Evolutionary conservation across 2,888 invertebrate species (phyloP), one percentile per base, ranked within the genome.

Genomic region (Fragum whitleyi): DNA sequence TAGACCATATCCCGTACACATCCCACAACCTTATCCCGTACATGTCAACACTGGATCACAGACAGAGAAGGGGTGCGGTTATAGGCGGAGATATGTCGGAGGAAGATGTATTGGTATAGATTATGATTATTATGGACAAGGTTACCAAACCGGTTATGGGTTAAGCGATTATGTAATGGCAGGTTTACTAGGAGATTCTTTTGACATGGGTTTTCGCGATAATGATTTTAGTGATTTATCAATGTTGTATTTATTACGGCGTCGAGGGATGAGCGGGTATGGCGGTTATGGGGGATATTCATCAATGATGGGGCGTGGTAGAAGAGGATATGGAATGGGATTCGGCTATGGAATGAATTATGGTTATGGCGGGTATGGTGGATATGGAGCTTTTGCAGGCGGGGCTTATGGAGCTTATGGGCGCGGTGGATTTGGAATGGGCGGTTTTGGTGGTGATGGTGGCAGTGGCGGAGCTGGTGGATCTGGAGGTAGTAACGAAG

Each of bases 1-100:
- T 3, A 36, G 68, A 53, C 83, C 83, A 26, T 83, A 83, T 28
- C 83, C 79, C 26, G 77, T 83, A 6, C 73, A 70, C 14, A 61
- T 83, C 7, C 81, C 81, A 0, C 74, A 72, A 51, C 81, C 81
- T 28, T 77, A 77, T 36, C 81, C 81, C 1, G 78, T 81, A 9
- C 51, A 21, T 14, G 73, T 51, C 21, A 16, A 21, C 29, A 62
- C 47, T 2, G 62, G 62, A 29, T 42, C 36, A 23, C 28, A 23
- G 16, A 55, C 29, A 2, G 42, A 14, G 2, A 19, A n/a, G 14
- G 61, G 59, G 11, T 55, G 72, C 26, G 72, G 72, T 26, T 6
- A n/a, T 19, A 32, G 42, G 14, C 53, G 51, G 26, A 36, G 36
- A 16, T 26, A 21, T 26, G 39, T 39, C 9, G 67, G 74, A 1